Percentiles rank a stretch among this genome's conserved stretches.
Evolutionary conservation across 2,113 vertebrate genomes (phyloP).

Genomic region (Mirza zaza): DNA sequence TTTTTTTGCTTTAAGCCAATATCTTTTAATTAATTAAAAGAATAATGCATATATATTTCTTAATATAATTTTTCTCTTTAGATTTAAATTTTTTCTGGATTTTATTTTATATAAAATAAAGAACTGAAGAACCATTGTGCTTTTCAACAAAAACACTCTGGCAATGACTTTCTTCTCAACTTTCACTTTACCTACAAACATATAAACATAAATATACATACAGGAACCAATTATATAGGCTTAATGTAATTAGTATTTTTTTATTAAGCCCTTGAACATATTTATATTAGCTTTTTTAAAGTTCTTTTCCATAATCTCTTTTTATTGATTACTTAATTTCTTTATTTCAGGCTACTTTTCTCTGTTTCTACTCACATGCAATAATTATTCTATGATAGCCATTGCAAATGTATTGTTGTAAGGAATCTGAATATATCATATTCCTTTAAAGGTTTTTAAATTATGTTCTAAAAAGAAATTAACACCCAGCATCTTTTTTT

Average conservation of each 20-base stretch:
- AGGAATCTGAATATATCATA: not conserved
- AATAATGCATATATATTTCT: not conserved
- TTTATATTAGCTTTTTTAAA: not conserved
- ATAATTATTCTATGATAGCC: not conserved
- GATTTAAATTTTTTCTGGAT: not conserved
- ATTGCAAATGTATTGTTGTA: not conserved
- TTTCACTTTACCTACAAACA: not conserved
- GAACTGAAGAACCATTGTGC: not conserved
- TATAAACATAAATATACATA: not conserved
- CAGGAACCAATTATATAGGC: not conserved
- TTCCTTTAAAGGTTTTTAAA: not conserved
- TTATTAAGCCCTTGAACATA: not conserved
- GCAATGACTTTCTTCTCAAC: not conserved
- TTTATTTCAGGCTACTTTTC: not conserved
- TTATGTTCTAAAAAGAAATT: not conserved
- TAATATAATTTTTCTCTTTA: not conserved
- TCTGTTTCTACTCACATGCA: not conserved
- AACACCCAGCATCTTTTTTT: not conserved
- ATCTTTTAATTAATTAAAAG: not conserved
- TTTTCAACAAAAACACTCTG: not conserved
- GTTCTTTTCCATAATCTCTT: not conserved
- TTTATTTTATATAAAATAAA: not conserved
- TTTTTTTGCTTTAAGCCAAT: not conserved
- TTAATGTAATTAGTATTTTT: not conserved
- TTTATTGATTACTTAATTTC: not conserved